Conservation (phyloP, 1,140 invertebrate genomes). For the Myzus persicae region DNA sequence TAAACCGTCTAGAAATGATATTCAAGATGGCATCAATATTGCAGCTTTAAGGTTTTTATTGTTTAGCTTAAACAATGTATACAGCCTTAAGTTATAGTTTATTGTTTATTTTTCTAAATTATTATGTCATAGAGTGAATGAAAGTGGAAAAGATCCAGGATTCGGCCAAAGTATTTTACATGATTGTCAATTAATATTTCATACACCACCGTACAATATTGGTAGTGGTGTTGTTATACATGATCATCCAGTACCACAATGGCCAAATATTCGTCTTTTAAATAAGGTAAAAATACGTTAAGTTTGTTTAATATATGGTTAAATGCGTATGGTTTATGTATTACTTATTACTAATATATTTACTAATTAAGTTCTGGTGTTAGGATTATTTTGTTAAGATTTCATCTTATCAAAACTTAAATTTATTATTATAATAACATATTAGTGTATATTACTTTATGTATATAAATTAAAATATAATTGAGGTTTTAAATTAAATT, state of each 20-base stretch:
- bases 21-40: conserved; percentile 82
- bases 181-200: conserved; percentile 86
- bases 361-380: neutral
- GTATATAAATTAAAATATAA: neutral
- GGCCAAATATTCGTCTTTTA: conserved; percentile 39
- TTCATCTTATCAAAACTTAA: neutral
- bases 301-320: neutral
- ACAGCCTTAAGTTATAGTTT: neutral
- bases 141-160: conserved; percentile 75
- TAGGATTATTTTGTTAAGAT: neutral
- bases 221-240: conserved; percentile 80
- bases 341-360: too few species aligned
- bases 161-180: conserved; percentile 95
- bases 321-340: neutral
- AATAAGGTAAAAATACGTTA: conserved; percentile 41
- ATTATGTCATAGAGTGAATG: conserved; percentile 69
- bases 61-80: neutral
- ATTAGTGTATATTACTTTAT: neutral
- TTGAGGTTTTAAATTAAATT: too few species aligned
- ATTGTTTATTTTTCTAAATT: conserved; percentile 59
- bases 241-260: conserved; percentile 65
- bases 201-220: conserved; percentile 82
- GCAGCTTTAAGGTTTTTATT: conserved; percentile 72
- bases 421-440: neutral
- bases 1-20: conserved; percentile 80